Evolutionary conservation across 2,888 invertebrate genomes (phyloP).

Genomic region (Phengaris arion): DNA sequence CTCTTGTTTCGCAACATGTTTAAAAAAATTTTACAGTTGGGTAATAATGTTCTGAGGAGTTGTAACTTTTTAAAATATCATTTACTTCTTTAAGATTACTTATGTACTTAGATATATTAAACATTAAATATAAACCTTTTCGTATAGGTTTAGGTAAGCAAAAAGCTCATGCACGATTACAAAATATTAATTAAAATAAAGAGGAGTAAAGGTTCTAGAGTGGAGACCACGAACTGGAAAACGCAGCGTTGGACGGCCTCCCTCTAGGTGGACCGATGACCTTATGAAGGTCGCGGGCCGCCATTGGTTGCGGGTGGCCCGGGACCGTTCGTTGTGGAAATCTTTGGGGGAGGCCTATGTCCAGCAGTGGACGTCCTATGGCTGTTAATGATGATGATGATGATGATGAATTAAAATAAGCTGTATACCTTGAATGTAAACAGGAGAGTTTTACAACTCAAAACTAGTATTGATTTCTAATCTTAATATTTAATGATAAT

Average conservation of each 20-base stretch:
- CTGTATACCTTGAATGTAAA: constrained; percentile 1
- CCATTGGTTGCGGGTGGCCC: no score
- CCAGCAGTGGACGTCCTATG: no score
- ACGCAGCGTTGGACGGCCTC: no score
- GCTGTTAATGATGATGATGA: no score
- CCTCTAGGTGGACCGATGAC: no score
- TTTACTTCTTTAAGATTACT: background rate
- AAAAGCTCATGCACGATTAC: background rate
- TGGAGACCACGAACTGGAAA: no score
- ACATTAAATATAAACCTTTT: background rate
- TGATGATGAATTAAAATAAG: background rate
- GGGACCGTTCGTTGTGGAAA: no score
- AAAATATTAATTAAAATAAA: background rate
- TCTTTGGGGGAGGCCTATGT: no score
- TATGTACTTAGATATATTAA: background rate
- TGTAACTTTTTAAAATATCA: background rate
- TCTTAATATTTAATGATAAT: background rate
- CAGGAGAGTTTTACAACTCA: background rate
- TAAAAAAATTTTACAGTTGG: background rate
- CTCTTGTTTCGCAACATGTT: background rate
- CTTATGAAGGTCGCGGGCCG: no score
- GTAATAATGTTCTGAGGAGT: background rate
- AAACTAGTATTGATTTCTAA: background rate
- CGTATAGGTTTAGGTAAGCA: background rate
- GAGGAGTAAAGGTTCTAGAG: no score